These are phyloP conservation scores for Rhea americana DNA, from an alignment of 2,113 vertebrate species.

Conservation along the genomic window DNA sequence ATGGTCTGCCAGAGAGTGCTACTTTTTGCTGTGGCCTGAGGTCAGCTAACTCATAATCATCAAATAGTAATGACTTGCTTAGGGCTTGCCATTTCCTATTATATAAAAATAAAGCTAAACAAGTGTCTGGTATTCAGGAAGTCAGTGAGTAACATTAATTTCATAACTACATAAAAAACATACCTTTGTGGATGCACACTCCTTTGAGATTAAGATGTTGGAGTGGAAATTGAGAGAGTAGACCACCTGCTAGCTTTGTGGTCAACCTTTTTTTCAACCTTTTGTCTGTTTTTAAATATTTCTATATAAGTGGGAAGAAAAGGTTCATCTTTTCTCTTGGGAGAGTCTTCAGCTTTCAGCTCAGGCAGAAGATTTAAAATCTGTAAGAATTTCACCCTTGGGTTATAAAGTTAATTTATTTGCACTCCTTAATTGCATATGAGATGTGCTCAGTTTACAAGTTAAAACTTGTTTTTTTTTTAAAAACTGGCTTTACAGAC, in stretches of 20 bases:
- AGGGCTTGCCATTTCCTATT: not conserved
- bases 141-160: not conserved
- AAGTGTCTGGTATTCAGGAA: not conserved
- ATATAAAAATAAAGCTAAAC: not conserved
- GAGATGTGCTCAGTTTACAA: constrained; percentile 18
- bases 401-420: constrained; percentile 52
- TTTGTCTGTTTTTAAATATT: constrained; percentile 9
- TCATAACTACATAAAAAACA: not conserved
- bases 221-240: not conserved
- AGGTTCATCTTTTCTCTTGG: not conserved
- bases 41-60: constrained; percentile 15
- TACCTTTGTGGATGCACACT: not conserved
- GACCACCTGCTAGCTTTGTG: not conserved
- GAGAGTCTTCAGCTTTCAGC: not conserved
- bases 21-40: not conserved
- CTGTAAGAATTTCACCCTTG: constrained; percentile 9
- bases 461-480: not conserved
- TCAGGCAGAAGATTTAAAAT: not conserved
- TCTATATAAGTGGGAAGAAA: not conserved
- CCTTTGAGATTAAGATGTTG: not conserved
- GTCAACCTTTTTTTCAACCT: not conserved
- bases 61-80: not conserved
- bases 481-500: not conserved
- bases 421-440: not conserved
- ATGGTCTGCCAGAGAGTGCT: not conserved